A percentile compares a stretch with the other conserved stretches of the same genome.
Evolutionary conservation across 2,113 vertebrate species (phyloP).

Genomic region (Boulengeromyrus knoepffleri): DNA sequence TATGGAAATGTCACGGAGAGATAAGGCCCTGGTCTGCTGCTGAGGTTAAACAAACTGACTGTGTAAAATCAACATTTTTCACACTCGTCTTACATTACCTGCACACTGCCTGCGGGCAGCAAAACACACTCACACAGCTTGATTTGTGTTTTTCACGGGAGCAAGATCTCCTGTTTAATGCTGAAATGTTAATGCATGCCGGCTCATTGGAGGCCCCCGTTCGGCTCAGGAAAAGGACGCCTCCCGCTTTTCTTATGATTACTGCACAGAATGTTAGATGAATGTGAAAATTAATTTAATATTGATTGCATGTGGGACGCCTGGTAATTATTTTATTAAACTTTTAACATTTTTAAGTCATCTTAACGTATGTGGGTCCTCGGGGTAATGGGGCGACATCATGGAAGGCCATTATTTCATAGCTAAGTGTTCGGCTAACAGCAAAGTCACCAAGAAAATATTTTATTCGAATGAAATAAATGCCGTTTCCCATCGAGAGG

Average conservation of each 20-base stretch:
- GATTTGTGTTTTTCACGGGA: constrained; percentile 33
- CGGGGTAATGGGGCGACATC: too few relatives aligned
- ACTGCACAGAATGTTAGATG: constrained; percentile 65
- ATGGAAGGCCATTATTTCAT: not conserved
- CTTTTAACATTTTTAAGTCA: constrained; percentile 4
- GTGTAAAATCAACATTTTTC: not conserved
- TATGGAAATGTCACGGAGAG: not conserved
- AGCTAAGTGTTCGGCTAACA: not conserved
- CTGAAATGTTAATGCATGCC: constrained; percentile 49
- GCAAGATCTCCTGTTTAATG: constrained; percentile 16
- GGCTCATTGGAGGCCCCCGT: constrained; percentile 47
- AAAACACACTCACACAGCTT: constrained; percentile 5
- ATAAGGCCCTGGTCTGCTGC: not conserved
- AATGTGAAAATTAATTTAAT: not conserved
- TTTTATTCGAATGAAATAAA: not conserved
- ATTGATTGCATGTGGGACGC: not conserved
- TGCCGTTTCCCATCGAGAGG: not conserved
- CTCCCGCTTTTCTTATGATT: constrained; percentile 50
- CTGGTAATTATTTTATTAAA: constrained; percentile 2
- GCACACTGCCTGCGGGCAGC: not conserved
- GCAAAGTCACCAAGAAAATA: constrained; percentile 3
- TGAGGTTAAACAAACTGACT: constrained; percentile 2
- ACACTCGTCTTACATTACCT: constrained; percentile 1
- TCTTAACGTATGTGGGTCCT: not conserved
- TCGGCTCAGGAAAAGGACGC: constrained; percentile 46